Percentiles rank a stretch among this genome's conserved stretches.
phyloP scores from a whole-genome alignment of 2,113 vertebrate species.

The Pelmatolapia mariae region DNA sequence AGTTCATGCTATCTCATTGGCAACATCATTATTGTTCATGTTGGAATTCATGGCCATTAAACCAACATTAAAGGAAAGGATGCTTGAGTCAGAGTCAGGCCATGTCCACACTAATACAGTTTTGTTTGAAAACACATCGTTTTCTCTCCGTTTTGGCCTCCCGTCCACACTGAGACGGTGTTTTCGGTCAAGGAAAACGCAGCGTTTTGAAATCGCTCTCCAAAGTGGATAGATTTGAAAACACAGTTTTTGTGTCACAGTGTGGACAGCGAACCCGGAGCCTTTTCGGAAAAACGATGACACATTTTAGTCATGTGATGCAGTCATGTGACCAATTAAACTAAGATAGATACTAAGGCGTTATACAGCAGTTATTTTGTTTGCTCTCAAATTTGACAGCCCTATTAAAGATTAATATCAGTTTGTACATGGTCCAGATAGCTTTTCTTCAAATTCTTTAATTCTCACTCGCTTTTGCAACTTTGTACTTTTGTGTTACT shows the following conservation, averaged over 20 bases:
- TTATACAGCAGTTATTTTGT: not conserved
- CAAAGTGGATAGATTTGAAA: not conserved
- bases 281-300: not conserved
- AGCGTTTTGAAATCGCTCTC: not conserved
- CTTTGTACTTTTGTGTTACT: too few relatives aligned
- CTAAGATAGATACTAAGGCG: fast-evolving
- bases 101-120: not conserved
- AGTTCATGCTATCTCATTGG: not conserved
- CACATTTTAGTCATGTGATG: not conserved
- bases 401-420: too few relatives aligned
- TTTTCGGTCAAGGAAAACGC: not conserved
- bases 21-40: not conserved
- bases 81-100: not conserved
- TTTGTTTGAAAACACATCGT: not conserved
- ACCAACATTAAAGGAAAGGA: not conserved
- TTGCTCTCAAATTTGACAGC: too few relatives aligned
- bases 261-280: fast-evolving
- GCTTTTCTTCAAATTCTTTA: too few relatives aligned
- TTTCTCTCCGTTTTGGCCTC: not conserved
- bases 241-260: not conserved
- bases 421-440: too few relatives aligned
- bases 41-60: not conserved
- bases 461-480: too few relatives aligned
- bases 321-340: not conserved
- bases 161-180: not conserved